phyloP scores from a whole-genome alignment of 2,797 vertebrate genomes.

The Tragelaphus oryx region DNA sequence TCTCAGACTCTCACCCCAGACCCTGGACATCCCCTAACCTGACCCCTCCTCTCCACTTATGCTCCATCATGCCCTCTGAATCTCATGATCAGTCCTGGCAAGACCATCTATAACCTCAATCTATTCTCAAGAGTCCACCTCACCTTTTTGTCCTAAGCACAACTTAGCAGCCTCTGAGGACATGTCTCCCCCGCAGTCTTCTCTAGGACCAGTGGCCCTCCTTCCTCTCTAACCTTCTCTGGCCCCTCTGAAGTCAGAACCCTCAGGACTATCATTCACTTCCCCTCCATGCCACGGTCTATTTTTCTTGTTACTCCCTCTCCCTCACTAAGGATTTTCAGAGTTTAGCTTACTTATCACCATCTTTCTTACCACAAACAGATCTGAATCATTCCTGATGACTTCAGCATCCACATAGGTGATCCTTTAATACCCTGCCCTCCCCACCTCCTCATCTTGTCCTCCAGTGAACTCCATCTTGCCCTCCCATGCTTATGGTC shows the following conservation, averaged over 20 bases:
- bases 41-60: background rate
- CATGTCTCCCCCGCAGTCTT: background rate
- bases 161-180: background rate
- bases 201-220: background rate
- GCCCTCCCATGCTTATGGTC: background rate
- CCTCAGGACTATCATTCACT: background rate
- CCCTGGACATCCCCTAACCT: too few relatives aligned
- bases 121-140: background rate
- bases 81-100: background rate
- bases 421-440: background rate
- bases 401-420: background rate
- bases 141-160: background rate
- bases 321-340: background rate
- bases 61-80: background rate
- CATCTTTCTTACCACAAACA: background rate
- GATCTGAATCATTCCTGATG: background rate
- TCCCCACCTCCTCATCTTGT: background rate
- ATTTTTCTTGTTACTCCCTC: background rate
- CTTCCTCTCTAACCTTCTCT: background rate
- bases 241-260: background rate
- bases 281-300: accelerated
- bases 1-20: background rate
- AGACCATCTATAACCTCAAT: background rate
- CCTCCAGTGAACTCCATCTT: background rate
- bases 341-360: background rate